phyloP scores from a whole-genome alignment of 2,797 vertebrate species.

The Nyctibius grandis region DNA sequence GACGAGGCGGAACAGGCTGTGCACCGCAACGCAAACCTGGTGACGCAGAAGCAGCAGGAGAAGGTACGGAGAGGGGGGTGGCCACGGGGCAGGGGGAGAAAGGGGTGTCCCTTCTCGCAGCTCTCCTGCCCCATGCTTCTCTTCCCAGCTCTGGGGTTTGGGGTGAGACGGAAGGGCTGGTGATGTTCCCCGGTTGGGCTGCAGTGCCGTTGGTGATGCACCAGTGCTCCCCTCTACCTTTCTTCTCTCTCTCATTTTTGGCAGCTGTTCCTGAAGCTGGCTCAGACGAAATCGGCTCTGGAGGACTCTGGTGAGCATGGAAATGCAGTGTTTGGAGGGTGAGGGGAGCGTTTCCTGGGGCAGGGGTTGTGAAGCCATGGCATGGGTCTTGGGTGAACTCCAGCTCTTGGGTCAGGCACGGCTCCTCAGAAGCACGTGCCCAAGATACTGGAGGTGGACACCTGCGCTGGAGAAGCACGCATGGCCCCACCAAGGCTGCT shows the following conservation, averaged over 20 bases:
- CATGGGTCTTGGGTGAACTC: rapidly evolving
- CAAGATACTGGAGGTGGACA: neutral
- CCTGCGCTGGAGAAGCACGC: neutral
- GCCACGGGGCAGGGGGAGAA: rapidly evolving
- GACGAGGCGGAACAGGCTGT: slow-evolving; percentile 92
- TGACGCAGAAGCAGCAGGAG: slow-evolving; percentile 86
- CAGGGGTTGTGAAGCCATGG: rapidly evolving
- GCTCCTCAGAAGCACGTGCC: neutral
- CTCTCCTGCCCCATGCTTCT: neutral
- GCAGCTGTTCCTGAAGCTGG: slow-evolving; percentile 87
- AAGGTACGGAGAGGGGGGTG: slow-evolving; percentile 76
- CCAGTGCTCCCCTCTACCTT: neutral
- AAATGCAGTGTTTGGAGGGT: rapidly evolving
- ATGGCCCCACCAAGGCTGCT: neutral
- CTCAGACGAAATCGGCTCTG: slow-evolving; percentile 86
- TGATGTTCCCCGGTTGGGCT: neutral
- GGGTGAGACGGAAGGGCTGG: neutral
- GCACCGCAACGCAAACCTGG: slow-evolving; percentile 82
- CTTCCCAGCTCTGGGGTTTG: neutral
- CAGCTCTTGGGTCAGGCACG: neutral
- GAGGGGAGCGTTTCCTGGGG: rapidly evolving
- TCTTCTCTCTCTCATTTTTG: neutral
- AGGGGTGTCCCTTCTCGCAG: neutral
- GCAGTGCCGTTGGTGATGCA: rapidly evolving
- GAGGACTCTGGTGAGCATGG: slow-evolving; percentile 87